These are phyloP conservation scores for Grallaria varia DNA, from an alignment of 2,113 vertebrate genomes.

Conservation along the genomic window DNA sequence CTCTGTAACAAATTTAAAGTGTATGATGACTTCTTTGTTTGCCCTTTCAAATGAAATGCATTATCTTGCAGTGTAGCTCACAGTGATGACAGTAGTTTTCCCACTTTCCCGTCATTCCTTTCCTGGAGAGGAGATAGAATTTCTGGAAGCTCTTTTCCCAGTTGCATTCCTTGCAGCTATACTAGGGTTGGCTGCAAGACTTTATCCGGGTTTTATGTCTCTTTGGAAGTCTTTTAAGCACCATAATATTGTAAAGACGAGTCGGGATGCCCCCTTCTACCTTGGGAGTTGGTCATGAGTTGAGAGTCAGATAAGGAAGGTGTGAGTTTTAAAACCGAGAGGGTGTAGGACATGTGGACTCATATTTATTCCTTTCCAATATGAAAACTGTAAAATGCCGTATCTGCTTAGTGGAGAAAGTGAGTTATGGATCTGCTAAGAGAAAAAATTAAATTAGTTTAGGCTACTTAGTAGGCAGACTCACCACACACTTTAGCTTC, in stretches of 20 bases:
- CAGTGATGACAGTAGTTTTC: not conserved
- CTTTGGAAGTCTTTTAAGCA: not conserved
- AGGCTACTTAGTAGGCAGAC: not conserved
- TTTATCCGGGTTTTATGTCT: not conserved
- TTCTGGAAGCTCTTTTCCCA: not conserved
- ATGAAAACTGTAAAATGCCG: not conserved
- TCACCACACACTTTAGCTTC: not conserved
- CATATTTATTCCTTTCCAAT: not conserved
- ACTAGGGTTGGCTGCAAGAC: not conserved
- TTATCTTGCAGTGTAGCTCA: not conserved
- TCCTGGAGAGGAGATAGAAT: not conserved
- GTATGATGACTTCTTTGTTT: constrained; percentile 68
- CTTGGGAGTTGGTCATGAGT: not conserved
- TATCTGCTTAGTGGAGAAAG: not conserved
- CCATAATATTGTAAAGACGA: not conserved
- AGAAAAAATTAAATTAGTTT: not conserved
- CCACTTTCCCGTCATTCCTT: not conserved
- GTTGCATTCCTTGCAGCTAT: not conserved
- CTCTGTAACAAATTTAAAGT: constrained; percentile 90
- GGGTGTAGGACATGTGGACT: not conserved
- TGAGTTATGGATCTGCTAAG: not conserved
- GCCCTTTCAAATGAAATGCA: not conserved
- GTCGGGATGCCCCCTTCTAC: not conserved
- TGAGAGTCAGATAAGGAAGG: not conserved
- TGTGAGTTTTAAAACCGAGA: not conserved